Evolutionary conservation across 2,888 invertebrate genomes (phyloP), one percentile per base, ranked within the genome.

Genomic region (Drosophila pseudotakahashii): DNA sequence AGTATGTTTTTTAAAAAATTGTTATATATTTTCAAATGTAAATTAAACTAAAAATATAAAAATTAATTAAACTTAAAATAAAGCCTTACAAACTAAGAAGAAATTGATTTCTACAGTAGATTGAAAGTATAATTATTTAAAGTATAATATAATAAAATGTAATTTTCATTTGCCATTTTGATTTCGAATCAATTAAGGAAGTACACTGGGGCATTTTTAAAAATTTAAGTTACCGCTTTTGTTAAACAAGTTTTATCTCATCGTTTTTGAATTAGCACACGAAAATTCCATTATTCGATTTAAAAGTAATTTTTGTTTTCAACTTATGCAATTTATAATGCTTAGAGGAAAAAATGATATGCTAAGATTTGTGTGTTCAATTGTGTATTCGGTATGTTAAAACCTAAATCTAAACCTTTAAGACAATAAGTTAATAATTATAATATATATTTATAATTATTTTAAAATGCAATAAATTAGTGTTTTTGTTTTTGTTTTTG

Each of bases 121-220:
- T 19, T 42, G 79, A 76, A 77, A 68, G 59, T 48, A 63, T 54
- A 69, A 39, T 34, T 57, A 73, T 59, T 58, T 63, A 44, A 53
- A 55, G 47, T 57, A 52, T 52, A 60, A 48, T 51, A 30, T 44
- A 55, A 75, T 60, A 69, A 63, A 79, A 63, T 79, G 67, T 76
- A 53, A 76, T 83, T 71, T 68, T 50, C 58, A 26, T 71, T 73
- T 76, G 54, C 45, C 39, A 19, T 45, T 47, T 36, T 80, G 88
- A 84, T 84, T 84, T 85, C 81, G 61, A 82, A 89, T 89, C 88
- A 89, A 74, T 81, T 89, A 88, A 89, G 89, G 89, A 89, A 89
- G 82, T 89, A 84, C 83, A 75, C 34, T 67, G 74, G 79, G 79
- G 77, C 67, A 66, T 77, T 73, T 78, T 74, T 61, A 39, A 53